These are phyloP conservation scores for Lithophane ornitopus DNA, from an alignment of 2,888 invertebrate species.

Conservation along the genomic window DNA sequence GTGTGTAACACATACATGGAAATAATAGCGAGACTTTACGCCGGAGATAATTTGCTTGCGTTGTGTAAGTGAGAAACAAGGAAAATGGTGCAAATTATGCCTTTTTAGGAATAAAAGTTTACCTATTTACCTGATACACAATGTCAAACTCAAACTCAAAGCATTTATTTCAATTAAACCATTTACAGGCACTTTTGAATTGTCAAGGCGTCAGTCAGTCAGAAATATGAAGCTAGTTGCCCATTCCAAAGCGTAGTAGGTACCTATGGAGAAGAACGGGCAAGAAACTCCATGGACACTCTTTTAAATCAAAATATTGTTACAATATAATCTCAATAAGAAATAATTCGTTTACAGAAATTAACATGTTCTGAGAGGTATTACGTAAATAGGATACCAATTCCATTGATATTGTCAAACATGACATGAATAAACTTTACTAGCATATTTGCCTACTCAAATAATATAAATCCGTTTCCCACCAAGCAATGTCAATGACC, in stretches of 20 bases:
- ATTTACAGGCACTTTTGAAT: too few relatives aligned
- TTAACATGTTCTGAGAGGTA: not conserved
- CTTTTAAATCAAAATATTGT: too few relatives aligned
- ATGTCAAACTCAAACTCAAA: too few relatives aligned
- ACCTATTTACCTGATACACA: not conserved
- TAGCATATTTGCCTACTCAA: constrained; percentile 35
- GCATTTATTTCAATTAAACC: too few relatives aligned
- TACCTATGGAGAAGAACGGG: too few relatives aligned
- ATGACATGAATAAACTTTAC: constrained; percentile 10
- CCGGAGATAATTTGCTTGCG: not conserved
- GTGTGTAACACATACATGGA: not conserved
- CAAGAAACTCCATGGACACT: too few relatives aligned
- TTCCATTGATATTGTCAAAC: constrained; percentile 4
- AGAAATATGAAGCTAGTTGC: too few relatives aligned
- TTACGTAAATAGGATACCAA: not conserved
- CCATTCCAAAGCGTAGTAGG: too few relatives aligned
- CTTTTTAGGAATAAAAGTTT: not conserved
- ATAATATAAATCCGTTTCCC: constrained; percentile 34
- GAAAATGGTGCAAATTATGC: not conserved
- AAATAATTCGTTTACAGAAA: not conserved
- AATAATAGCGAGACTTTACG: not conserved
- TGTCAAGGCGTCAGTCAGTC: too few relatives aligned
- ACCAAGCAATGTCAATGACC: constrained; percentile 41
- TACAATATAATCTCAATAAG: too few relatives aligned
- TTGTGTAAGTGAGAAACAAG: constrained; percentile 2